phyloP scores from a whole-genome alignment of 2,113 vertebrate genomes.

The Zosterops japonicus region DNA sequence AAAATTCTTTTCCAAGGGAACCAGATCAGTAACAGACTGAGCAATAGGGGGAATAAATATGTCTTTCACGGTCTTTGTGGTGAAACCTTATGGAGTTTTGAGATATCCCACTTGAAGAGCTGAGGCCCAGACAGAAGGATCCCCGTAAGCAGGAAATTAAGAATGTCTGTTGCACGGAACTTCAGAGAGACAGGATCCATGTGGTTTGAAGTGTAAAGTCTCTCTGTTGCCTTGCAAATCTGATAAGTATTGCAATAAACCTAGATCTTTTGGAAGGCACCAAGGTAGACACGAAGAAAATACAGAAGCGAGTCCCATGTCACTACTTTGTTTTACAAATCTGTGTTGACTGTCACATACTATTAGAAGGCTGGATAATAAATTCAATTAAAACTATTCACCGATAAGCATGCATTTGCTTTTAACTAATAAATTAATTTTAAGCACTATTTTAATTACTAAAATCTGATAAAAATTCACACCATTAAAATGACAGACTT shows the following conservation, averaged over 20 bases:
- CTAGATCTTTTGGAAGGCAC: background rate
- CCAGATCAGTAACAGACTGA: constrained; percentile 45
- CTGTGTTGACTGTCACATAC: background rate
- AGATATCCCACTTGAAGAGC: constrained; percentile 1
- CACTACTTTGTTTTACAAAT: background rate
- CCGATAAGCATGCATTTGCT: background rate
- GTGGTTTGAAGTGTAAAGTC: background rate
- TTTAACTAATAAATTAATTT: background rate
- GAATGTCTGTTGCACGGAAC: background rate
- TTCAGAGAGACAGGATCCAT: background rate
- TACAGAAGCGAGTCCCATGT: background rate
- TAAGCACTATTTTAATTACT: background rate
- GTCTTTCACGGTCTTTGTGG: constrained; percentile 9
- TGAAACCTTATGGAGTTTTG: constrained; percentile 14
- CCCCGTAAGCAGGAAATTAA: constrained; percentile 39
- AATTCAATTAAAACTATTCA: background rate
- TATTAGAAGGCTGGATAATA: background rate
- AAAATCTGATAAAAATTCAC: background rate
- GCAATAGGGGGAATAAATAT: constrained; percentile 13
- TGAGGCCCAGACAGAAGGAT: constrained; percentile 1
- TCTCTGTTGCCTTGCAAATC: background rate
- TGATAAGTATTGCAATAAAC: background rate
- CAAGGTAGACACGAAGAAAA: background rate
- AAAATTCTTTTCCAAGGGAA: constrained; percentile 31
- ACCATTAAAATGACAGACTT: background rate